A percentile compares a stretch with the other conserved stretches of the same genome.
Conservation (phyloP, 2,888 invertebrate genomes). For the Drosophila cracens region DNA sequence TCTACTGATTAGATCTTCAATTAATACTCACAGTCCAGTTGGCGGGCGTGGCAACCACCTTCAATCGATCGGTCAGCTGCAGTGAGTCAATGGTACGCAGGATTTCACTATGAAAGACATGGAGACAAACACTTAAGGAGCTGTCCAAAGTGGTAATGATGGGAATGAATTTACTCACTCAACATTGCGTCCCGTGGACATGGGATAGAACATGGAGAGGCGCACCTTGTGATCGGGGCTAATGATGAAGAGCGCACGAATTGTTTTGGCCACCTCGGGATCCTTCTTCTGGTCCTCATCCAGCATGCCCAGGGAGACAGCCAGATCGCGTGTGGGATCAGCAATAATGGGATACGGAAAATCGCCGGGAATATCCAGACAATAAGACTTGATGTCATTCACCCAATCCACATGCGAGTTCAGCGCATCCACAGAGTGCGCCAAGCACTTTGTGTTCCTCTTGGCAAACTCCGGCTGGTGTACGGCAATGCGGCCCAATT, state of each 20-base stretch:
- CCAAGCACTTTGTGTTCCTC: slow-evolving; percentile 90
- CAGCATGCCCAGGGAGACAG: slow-evolving; percentile 91
- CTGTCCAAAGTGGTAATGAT: background rate
- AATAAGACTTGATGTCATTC: slow-evolving; percentile 90
- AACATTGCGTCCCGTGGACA: slow-evolving; percentile 94
- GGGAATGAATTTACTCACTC: slow-evolving; percentile 87
- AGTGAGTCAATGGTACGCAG: slow-evolving; percentile 93
- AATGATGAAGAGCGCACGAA: slow-evolving; percentile 92
- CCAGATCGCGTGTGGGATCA: slow-evolving; percentile 90
- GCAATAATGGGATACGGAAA: slow-evolving; percentile 94
- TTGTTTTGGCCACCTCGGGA: slow-evolving; percentile 89
- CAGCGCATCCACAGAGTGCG: slow-evolving; percentile 92
- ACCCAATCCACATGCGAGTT: slow-evolving; percentile 92
- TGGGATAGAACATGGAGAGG: slow-evolving; percentile 93
- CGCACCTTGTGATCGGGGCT: slow-evolving; percentile 92
- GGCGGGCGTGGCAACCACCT: slow-evolving; percentile 93
- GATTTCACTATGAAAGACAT: slow-evolving; percentile 88
- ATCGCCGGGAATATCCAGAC: slow-evolving; percentile 89
- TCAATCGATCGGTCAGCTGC: slow-evolving; percentile 89
- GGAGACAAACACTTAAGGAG: background rate
- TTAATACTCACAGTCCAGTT: slow-evolving; percentile 90
- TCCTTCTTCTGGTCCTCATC: slow-evolving; percentile 90
- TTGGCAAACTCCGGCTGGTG: slow-evolving; percentile 89
- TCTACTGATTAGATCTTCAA: fast-evolving
- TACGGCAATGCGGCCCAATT: slow-evolving; percentile 91